Evolutionary conservation across 2,888 invertebrate species (phyloP), one percentile per base, ranked within the genome.

Genomic region (Leptopilina myrica): DNA sequence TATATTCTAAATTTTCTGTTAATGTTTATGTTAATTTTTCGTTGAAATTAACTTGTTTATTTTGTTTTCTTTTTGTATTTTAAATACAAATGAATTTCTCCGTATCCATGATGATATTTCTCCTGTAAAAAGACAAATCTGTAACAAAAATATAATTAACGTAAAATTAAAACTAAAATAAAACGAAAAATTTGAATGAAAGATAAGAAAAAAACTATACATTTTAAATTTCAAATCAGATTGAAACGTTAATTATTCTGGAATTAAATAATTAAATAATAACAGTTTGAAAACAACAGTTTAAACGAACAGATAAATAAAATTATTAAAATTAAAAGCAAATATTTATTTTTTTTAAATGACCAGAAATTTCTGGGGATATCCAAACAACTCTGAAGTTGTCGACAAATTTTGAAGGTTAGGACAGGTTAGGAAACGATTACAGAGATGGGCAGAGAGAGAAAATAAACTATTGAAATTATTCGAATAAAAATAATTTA

Each of bases 341-440:
- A 8, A 8, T 43, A 8, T 43, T 43, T 43, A 43, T 43, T 7
- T 6, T 43, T 7, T 43, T 43, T 8, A 43, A 43, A 43, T 8
- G 43, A 8, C 43, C 7, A 43, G 43, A 43, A 43, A 43, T 43
- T 43, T 43, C 43, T 43, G 43, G 43, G 59, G 4, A 59, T 15
- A n/a, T 59, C 59, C 5, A 49, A 49, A 59, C 59, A 59, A 59
- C n/a, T 59, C 6, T 59, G 59, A 59, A 59, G 59, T 59, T 59
- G 59, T 59, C n/a, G n/a, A n/a, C 59, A 8, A 59, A n/a, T 59
- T 15, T 59, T 49, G 9, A n/a, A 56, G 56, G 56, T 56, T 56
- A 56, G 56, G 56, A 43, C 43, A 43, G 43, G 43, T 49, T 49
- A 49, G 49, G 12, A 49, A 49, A 4, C 49, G 59, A 59, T 15